phyloP scores from a whole-genome alignment of 2,113 vertebrate species.

The Plotosus lineatus region DNA sequence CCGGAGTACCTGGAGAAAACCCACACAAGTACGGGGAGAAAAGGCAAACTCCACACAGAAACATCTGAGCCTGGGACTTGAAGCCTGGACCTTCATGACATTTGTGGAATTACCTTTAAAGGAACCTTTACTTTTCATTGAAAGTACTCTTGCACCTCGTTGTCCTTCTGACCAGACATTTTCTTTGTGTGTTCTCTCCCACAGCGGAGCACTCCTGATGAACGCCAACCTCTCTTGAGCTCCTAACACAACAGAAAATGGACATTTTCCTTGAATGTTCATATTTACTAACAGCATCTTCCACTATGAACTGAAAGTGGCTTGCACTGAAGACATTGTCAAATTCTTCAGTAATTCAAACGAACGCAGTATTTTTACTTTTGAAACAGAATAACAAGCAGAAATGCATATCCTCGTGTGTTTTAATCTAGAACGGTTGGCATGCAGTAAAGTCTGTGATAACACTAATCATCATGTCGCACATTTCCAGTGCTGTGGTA shows the following conservation, averaged over 20 bases:
- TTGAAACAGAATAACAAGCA: neutral
- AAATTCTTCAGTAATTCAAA: neutral
- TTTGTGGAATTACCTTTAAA: neutral
- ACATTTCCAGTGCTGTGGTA: neutral
- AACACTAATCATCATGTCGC: neutral
- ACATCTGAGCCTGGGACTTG: no score
- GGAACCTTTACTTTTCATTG: no score
- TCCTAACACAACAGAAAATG: slow-evolving; percentile 18
- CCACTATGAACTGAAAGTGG: neutral
- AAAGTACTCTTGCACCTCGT: neutral
- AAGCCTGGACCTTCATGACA: no score
- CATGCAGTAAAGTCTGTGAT: neutral
- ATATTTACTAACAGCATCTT: neutral
- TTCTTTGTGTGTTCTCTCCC: neutral
- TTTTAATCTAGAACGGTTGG: neutral
- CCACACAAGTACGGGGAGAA: no score
- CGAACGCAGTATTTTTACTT: neutral
- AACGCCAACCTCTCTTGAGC: slow-evolving; percentile 67
- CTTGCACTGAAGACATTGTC: neutral
- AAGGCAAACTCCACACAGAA: no score
- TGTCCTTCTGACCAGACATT: neutral
- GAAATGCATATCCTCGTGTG: neutral
- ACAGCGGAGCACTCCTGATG: slow-evolving; percentile 64
- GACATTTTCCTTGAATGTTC: neutral
- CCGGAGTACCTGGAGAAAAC: no score